Evolutionary conservation across 2,797 vertebrate species (phyloP).

Genomic region (Sphenopsis melanotis): DNA sequence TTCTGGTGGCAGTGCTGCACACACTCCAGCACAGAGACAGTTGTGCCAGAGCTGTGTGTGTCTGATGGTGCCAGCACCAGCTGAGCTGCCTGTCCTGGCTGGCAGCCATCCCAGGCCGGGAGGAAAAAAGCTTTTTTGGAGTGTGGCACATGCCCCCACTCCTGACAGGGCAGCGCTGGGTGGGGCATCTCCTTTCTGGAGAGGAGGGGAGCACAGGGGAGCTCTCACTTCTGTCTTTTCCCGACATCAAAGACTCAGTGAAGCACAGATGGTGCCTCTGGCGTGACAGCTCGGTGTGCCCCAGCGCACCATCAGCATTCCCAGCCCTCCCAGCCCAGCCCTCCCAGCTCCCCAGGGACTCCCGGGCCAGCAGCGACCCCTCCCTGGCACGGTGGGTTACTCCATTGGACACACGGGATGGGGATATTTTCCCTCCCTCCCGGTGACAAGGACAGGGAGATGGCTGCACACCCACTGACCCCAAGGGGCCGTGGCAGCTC

Average conservation of each 20-base stretch:
- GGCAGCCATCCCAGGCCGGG: accelerated
- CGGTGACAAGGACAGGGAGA: not conserved
- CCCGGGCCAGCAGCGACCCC: not conserved
- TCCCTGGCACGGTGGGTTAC: not conserved
- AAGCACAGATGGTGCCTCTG: not conserved
- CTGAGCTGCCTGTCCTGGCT: not conserved
- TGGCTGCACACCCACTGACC: not conserved
- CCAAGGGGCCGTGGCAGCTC: accelerated
- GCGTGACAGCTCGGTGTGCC: not conserved
- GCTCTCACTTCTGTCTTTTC: not conserved
- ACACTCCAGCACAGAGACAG: accelerated
- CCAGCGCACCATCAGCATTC: not conserved
- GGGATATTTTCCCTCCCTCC: not conserved
- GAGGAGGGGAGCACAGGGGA: not conserved
- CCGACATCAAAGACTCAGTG: not conserved
- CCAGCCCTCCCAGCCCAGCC: not conserved
- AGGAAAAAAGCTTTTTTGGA: not conserved
- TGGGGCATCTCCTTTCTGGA: accelerated
- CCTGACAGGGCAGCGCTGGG: accelerated
- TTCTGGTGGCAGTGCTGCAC: not conserved
- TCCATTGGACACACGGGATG: not conserved
- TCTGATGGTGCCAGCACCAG: not conserved
- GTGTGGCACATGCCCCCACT: accelerated
- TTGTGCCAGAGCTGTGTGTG: accelerated
- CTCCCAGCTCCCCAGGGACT: not conserved